Evolutionary conservation across 2,113 vertebrate species (phyloP), one percentile per base, ranked within the genome.

Genomic region (Phyllopteryx taeniolatus): DNA sequence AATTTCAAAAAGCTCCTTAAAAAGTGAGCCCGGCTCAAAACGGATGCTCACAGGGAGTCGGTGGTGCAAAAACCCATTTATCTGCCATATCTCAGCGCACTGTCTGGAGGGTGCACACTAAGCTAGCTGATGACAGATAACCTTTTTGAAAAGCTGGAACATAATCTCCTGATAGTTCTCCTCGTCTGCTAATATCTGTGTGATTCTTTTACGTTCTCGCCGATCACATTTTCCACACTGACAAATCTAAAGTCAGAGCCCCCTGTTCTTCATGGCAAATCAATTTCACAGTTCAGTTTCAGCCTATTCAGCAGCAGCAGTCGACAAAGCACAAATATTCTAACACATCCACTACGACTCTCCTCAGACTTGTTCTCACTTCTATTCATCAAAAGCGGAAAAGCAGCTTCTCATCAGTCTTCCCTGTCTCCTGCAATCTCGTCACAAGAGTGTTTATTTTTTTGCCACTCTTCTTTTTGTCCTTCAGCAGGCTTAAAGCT

Each of bases 371-470:
- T 71, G 65, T 79, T 85, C 69, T 78, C 75, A 84, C 78, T 83
- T 87, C 75, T 90, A 59, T 85, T 33, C 67, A 75, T 8, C 68
- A 65, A 73, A 60, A 81, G 60, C 72, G 62, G 84, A 85, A 61
- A 46, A 79, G 19, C 35, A 75, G 78, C 57, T 64, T 63, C 78
- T 77, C 73, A 72, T 81, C 76, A 75, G 80, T 69, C 75, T 86
- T 84, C 83, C 75, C 62, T 82, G 83, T 71, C 73, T 88, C 74
- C 68, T 56, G 67, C 73, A 47, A 77, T 81, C 80, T 79, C 68
- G 66, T 82, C 75, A 76, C 1, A 73, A 78, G 80, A 83, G 46
- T 15, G 11, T 68, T 77, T 69, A 78, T 81, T 89, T 89, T 61
- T 56, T 70, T 27, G 27, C 22, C n/a, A 46, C 8, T 9, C 9